A percentile compares a stretch with the other conserved stretches of the same genome.
These are phyloP conservation scores for Nipponia nippon DNA, from an alignment of 2,113 vertebrate genomes.

Conservation along the genomic window DNA sequence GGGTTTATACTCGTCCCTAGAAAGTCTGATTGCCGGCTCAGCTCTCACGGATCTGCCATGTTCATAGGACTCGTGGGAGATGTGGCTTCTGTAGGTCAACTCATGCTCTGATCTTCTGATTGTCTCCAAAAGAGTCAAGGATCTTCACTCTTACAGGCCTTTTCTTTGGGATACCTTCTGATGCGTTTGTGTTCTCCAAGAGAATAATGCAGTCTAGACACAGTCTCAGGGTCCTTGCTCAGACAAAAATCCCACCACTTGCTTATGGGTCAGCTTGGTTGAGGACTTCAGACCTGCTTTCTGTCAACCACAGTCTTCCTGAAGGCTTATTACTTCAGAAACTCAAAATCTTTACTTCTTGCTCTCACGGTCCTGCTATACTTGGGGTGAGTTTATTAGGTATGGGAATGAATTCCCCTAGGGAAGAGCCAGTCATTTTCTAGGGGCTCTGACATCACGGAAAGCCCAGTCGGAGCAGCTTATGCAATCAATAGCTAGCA, in stretches of 20 bases:
- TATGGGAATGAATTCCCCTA: neutral
- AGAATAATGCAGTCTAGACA: neutral
- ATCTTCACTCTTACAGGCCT: neutral
- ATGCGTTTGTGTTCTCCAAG: neutral
- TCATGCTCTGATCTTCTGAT: neutral
- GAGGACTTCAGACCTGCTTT: neutral
- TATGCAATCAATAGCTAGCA: neutral
- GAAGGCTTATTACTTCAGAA: neutral
- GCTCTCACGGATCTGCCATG: fast-evolving
- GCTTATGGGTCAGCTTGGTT: neutral
- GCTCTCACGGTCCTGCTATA: neutral
- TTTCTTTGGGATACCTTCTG: neutral
- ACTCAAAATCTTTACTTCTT: neutral
- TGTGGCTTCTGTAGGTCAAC: neutral
- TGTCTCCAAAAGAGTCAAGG: neutral
- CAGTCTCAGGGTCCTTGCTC: fast-evolving
- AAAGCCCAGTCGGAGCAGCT: neutral
- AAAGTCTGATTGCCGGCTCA: neutral
- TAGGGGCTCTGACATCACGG: neutral
- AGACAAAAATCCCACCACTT: neutral
- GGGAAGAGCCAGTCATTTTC: neutral
- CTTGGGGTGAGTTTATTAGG: neutral
- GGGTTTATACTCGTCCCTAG: neutral
- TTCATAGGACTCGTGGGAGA: fast-evolving
- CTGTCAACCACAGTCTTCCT: neutral